Base-by-base conservation (phyloP, 2,797 vertebrate genomes). In the Epinephelus malabaricus region DNA sequence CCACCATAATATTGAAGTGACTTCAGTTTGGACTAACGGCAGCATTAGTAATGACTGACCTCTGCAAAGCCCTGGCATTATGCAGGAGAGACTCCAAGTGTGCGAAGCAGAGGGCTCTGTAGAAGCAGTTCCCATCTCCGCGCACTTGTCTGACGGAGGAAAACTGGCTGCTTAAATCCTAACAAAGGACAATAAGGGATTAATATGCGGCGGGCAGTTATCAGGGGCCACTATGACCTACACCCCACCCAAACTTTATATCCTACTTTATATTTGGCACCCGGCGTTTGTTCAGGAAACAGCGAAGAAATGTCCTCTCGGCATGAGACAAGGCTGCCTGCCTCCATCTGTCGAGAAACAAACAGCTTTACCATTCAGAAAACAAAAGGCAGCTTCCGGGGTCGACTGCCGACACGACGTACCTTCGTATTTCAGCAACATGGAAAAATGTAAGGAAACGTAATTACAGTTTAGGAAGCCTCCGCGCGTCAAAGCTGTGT, bases 51-150 rank as follows among this genome's bases (percentile, higher is more conserved):
- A 13, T 3, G 3, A 73, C 94, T 92, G 86, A 97, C 97, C 94
- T 95, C 83, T 95, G 89, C 63, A 96, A 40, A 76, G 92, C 94
- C 50, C 94, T 92, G 81, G 78, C 71, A 56, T 93, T 94, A 49
- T 94, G 93, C 6, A 96, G 85, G 40, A 96, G 75, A 3, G 94
- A 95, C 72, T 97, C 96, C 86, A 97, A 59, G 79, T 95, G 94
- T 25, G 95, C 91, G 53, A 96, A 97, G 86, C 94, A 95, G 73
- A 97, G 56, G 13, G 95, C 96, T 91, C 97, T 94, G 92, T 97
- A 97, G 93, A 97, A 97, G 81, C 97, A 97, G 86, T 97, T 97
- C 1, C 97, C 97, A 63, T 97, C 97, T 3, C 96, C 96, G 30
- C 92, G 89, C 25, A 96, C 95, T 87, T 94, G 95, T 45, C 97